phyloP scores from a whole-genome alignment of 1,140 invertebrate species.

The Scylla paramamosain region DNA sequence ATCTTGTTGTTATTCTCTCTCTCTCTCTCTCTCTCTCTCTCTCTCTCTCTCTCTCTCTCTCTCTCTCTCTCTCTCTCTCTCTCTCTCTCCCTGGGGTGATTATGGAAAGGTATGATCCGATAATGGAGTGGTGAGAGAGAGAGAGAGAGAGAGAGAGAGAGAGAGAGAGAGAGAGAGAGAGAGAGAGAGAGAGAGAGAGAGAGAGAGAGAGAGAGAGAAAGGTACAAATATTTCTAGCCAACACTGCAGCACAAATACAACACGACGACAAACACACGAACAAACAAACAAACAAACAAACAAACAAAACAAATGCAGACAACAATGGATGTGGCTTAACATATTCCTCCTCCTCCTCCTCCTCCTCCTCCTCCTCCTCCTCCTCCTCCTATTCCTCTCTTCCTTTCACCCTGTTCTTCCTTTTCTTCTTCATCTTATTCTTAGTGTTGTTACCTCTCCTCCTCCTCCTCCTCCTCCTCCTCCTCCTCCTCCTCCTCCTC shows the following conservation, averaged over 20 bases:
- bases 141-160: too few relatives aligned
- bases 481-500: not conserved
- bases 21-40: not conserved
- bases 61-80: too few relatives aligned
- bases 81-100: not conserved
- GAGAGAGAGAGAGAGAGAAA: too few relatives aligned
- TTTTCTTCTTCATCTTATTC: not conserved
- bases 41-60: too few relatives aligned
- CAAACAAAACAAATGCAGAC: not conserved
- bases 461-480: not conserved
- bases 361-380: too few relatives aligned
- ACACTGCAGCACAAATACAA: not conserved
- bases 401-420: not conserved
- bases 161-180: too few relatives aligned
- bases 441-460: not conserved
- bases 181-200: too few relatives aligned
- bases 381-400: not conserved
- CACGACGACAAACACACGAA: not conserved
- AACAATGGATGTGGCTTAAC: not conserved
- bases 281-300: not conserved
- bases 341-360: not conserved
- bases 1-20: not conserved
- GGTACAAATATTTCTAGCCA: not conserved
- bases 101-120: not conserved
- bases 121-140: not conserved